Evolutionary conservation across 2,888 invertebrate species (phyloP), one percentile per base, ranked within the genome.

Genomic region (Volucella inanis): DNA sequence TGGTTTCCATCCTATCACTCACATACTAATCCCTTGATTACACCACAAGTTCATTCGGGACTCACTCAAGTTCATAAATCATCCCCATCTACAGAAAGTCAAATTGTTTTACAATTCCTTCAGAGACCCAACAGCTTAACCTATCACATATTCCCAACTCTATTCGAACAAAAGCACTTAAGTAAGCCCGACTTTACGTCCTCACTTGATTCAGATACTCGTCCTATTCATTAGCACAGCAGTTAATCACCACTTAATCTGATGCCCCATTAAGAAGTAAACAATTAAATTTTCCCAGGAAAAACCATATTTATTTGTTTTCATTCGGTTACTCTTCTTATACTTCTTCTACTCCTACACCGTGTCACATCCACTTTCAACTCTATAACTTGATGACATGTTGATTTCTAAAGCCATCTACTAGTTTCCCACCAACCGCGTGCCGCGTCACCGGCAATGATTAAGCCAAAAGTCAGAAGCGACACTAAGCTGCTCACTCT

Each of bases 201-300:
- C 59, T 52, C 64, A 65, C 70, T 67, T 45, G 45, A 65, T 78
- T 62, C 22, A 41, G 65, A 72, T 72, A 67, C 61, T 68, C 65
- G 80, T 62, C 72, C 76, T 75, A 80, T 76, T 85, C 72, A 85
- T 85, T 85, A 85, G 71, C 76, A 74, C 81, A 80, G 81, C 85
- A 81, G 80, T 85, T 85, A 85, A 81, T 81, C 85, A 81, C 81
- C 81, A 85, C 76, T 85, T 85, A 85, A 85, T 85, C 81, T 85
- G 85, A 85, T 77, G 76, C 76, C 57, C 85, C 81, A 85, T 85
- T 85, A 85, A 81, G 85, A 71, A 81, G 81, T 85, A 76, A 79
- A 85, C 81, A 81, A 85, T 72, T 76, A 76, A 80, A 85, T 71
- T 72, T 85, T 75, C 80, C 61, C 84, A 80, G 76, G 81, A 68